Evolutionary conservation across 2,113 vertebrate species (phyloP).

Genomic region (Quiscalus mexicanus): DNA sequence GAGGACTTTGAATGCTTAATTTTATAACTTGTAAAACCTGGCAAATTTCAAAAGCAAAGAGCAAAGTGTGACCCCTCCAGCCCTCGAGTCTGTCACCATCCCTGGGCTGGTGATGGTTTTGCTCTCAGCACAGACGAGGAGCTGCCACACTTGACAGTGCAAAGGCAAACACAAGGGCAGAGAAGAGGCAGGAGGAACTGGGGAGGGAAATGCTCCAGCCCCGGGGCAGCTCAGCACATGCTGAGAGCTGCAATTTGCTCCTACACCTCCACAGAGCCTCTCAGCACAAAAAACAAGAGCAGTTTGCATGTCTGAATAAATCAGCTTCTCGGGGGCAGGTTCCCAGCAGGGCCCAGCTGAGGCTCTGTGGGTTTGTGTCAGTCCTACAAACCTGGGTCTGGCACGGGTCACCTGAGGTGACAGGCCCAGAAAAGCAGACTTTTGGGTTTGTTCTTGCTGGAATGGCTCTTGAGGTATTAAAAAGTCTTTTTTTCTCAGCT

Average conservation of each 20-base stretch:
- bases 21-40: neutral
- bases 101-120: neutral
- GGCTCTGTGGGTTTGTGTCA: neutral
- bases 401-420: neutral
- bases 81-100: neutral
- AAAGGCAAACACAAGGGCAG: neutral
- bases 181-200: neutral
- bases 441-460: too few relatives aligned
- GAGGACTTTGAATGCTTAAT: neutral
- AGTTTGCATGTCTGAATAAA: slow-evolving; percentile 31
- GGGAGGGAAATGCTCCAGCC: neutral
- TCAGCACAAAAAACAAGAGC: neutral
- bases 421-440: neutral
- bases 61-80: neutral
- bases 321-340: neutral
- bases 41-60: neutral
- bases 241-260: slow-evolving; percentile 39
- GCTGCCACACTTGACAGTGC: neutral
- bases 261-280: neutral
- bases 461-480: too few relatives aligned
- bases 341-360: slow-evolving; percentile 38
- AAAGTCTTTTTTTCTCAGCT: too few relatives aligned
- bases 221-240: neutral
- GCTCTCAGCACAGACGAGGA: neutral
- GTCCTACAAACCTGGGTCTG: neutral